Evolutionary conservation across 2,113 vertebrate species (phyloP).

Genomic region (Probosciger aterrimus): DNA sequence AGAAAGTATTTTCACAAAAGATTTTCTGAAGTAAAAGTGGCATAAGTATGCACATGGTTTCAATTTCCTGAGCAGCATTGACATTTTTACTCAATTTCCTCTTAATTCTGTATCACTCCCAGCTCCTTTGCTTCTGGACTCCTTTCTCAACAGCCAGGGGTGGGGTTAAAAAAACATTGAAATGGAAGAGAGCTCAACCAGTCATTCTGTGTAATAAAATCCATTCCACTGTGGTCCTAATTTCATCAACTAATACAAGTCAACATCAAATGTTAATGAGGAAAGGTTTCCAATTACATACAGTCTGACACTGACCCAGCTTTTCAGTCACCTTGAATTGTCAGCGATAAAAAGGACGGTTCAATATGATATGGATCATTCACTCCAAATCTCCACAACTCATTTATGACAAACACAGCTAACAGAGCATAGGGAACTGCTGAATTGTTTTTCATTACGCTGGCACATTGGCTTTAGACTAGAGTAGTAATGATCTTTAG

Average conservation of each 20-base stretch:
- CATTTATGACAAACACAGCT: conserved; percentile 91
- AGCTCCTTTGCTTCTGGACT: conserved; percentile 24
- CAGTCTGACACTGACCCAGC: conserved; percentile 75
- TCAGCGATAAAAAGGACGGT: conserved; percentile 82
- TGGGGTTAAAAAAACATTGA: conserved; percentile 66
- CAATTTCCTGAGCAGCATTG: conserved; percentile 59
- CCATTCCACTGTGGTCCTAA: conserved; percentile 71
- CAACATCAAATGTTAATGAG: conserved; percentile 75
- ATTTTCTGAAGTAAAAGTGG: conserved; percentile 57
- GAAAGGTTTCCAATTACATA: conserved; percentile 79
- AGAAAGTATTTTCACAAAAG: conserved; percentile 30
- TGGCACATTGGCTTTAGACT: conserved; percentile 73
- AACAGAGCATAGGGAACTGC: conserved; percentile 82
- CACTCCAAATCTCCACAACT: conserved; percentile 79
- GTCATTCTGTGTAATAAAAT: conserved; percentile 71
- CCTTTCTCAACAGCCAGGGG: conserved; percentile 21
- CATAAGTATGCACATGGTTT: conserved; percentile 68
- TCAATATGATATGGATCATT: conserved; percentile 87
- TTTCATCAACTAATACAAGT: conserved; percentile 77
- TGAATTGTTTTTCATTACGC: conserved; percentile 87
- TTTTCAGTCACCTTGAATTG: conserved; percentile 83
- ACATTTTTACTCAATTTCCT: conserved; percentile 65
- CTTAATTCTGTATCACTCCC: conserved; percentile 34
- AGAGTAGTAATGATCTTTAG: conserved; percentile 84
- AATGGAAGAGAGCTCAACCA: conserved; percentile 64